Evolutionary conservation across 2,888 invertebrate species (phyloP).

Genomic region (Caenorhabditis macrosperma): DNA sequence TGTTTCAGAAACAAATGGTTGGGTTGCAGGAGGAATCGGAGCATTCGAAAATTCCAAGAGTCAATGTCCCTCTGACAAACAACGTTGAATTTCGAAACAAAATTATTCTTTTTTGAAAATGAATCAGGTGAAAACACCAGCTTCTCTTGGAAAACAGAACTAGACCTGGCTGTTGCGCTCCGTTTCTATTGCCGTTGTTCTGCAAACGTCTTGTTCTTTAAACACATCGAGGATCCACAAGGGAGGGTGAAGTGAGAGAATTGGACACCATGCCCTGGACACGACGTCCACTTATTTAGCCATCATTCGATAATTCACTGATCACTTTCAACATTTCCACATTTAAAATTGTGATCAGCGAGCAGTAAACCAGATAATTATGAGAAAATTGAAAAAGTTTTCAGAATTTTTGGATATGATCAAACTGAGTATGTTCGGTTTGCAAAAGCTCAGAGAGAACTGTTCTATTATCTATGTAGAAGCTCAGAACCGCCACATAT

Average conservation of each 20-base stretch:
- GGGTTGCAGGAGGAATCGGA: not conserved
- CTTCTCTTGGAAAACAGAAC: conserved; percentile 48
- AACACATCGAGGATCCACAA: conserved; percentile 3
- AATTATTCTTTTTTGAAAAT: not conserved
- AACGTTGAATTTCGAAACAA: not conserved
- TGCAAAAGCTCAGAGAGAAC: not conserved
- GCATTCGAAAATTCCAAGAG: not conserved
- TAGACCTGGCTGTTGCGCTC: conserved; percentile 65
- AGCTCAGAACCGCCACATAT: not conserved
- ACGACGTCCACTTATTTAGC: not conserved
- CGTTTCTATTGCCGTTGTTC: conserved; percentile 67
- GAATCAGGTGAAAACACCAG: not conserved
- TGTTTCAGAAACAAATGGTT: not conserved
- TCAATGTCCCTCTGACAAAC: not conserved
- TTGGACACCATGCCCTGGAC: not conserved
- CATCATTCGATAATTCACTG: not conserved
- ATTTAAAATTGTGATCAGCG: too few species aligned
- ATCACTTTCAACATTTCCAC: too few species aligned
- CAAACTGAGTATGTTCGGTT: too few species aligned
- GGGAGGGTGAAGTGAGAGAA: not conserved
- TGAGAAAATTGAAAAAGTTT: too few species aligned
- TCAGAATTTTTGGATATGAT: too few species aligned
- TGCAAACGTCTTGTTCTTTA: conserved; percentile 60
- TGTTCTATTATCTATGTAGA: not conserved
- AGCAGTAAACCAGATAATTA: too few species aligned